phyloP scores from a whole-genome alignment of 2,888 invertebrate species.

The Herminia tarsipennalis region DNA sequence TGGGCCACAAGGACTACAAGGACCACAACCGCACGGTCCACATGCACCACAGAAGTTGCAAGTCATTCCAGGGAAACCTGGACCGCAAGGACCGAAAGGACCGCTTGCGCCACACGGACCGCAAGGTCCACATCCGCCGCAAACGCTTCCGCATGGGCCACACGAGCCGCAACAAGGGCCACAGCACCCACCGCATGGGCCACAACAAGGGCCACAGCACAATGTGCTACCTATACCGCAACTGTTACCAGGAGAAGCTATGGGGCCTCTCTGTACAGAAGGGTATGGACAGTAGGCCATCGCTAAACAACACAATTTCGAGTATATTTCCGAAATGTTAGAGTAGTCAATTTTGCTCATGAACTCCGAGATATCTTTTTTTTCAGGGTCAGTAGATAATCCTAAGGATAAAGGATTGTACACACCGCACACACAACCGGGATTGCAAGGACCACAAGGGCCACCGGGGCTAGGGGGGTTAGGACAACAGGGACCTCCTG shows the following conservation, averaged over 20 bases:
- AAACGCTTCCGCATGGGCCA: constrained; percentile 4
- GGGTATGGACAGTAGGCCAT: no score
- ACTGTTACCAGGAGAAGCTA: no score
- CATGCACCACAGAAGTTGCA: constrained; percentile 1
- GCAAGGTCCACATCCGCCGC: constrained; percentile 21
- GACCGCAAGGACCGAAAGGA: constrained; percentile 35
- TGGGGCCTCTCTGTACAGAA: no score
- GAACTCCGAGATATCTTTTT: not conserved
- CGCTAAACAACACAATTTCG: not conserved
- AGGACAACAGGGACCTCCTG: constrained; percentile 38
- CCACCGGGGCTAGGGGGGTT: constrained; percentile 27
- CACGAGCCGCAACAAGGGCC: constrained; percentile 17
- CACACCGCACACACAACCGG: constrained; percentile 29
- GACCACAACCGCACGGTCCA: constrained; percentile 15
- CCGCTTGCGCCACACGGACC: constrained; percentile 31
- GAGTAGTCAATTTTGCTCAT: constrained; percentile 2
- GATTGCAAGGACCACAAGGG: constrained; percentile 35
- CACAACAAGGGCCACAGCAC: constrained; percentile 27
- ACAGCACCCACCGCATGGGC: constrained; percentile 29
- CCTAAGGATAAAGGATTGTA: not conserved
- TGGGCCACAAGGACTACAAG: constrained; percentile 29
- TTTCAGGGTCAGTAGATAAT: no score
- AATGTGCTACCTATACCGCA: not conserved
- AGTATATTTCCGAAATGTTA: constrained; percentile 6
- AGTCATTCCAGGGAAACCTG: constrained; percentile 2